Base-by-base conservation (phyloP, 1,140 invertebrate genomes). In the Papilio xuthus region DNA sequence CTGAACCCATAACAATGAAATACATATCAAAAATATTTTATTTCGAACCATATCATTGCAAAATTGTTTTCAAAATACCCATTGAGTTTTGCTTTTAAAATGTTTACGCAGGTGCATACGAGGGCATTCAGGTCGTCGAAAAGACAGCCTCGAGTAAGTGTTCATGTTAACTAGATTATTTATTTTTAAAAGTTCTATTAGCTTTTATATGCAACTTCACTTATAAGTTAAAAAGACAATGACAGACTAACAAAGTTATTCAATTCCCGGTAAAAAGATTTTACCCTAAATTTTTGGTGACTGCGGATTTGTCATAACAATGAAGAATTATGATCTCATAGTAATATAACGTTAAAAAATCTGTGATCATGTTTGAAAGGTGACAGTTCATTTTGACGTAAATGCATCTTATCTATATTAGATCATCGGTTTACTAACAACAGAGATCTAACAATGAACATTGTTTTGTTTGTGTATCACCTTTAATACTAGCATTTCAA, bases 381-480 rank as follows among this genome's bases (percentile, higher is more conserved):
- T 26, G 23, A 67, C 60, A 67, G 26, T 67, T 67, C 60, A 67
- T 15, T 67, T 67, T 67, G 60, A 67, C 60, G 60, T 67, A 67
- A 67, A 12, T 67, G 60, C 60, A 67, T 67, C 60, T 67, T 67
- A 67, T 67, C 26, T 0, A 67, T 67, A 67, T 67, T 67, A 67
- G 60, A 67, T 67, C 60, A 67, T 67, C 26, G 12, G 60, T 67
- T 67, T 67, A 67, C 60, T 28, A 67, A 67, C 60, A 67, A 67
- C 60, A 18, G 23, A 23, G 56, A 28, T 15, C 23, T 28, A 67
- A 67, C 60, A 67, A 67, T 67, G 60, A 67, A 67, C 60, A 67
- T 32, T 67, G 60, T 67, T 67, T 67, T 67, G 60, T 67, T 67
- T 67, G 26, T 67, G 26, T 67, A 67, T 67, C 23, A 67, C 12